phyloP scores from a whole-genome alignment of 2,888 invertebrate species.

The Heliconius hortense region DNA sequence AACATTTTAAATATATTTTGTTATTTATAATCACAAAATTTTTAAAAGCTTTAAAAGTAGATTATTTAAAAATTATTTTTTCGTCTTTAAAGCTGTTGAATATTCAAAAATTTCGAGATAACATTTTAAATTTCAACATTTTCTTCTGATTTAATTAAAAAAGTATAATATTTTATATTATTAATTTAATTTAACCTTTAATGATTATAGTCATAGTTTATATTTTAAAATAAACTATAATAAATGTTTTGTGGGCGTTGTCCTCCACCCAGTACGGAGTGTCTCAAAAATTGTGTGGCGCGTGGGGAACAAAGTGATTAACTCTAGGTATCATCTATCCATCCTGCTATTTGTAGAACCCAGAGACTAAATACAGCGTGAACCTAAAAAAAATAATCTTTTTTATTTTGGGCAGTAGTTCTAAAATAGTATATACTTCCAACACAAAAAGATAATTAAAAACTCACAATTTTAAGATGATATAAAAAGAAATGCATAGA shows the following conservation, averaged over 20 bases:
- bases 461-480: constrained; percentile 4
- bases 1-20: not conserved
- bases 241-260: no score
- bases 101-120: not conserved
- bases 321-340: not conserved
- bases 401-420: not conserved
- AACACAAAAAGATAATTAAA: constrained; percentile 1
- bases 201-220: not conserved
- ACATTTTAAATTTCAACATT: not conserved
- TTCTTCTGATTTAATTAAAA: not conserved
- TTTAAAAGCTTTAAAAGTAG: not conserved
- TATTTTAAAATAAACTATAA: no score
- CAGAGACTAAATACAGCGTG: no score
- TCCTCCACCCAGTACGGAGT: no score
- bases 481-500: constrained; percentile 30
- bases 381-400: not conserved
- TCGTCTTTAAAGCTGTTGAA: not conserved
- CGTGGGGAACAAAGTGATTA: not conserved
- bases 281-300: no score
- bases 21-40: constrained; percentile 1
- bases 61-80: not conserved
- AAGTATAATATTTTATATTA: not conserved
- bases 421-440: not conserved
- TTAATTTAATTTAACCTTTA: not conserved
- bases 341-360: no score